Evolutionary conservation across 2,888 invertebrate species (phyloP), one percentile per base, ranked within the genome.

Genomic region (Amiota mariae): DNA sequence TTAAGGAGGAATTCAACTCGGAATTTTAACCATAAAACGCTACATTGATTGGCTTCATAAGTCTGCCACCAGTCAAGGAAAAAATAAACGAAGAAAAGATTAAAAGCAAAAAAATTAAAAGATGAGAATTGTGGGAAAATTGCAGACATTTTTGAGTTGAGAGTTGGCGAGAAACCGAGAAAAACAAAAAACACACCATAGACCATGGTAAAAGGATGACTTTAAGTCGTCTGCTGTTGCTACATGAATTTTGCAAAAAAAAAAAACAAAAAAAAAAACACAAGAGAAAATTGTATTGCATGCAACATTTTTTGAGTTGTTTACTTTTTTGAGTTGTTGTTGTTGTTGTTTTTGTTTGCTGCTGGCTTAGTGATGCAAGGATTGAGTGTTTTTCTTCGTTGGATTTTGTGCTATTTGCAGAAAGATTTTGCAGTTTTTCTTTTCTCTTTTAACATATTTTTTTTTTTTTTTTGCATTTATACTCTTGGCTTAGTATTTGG

Each of bases 41-140:
- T 59, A 72, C 76, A 79, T 78, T 81, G 81, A 81, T 80, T 81
- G 81, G 76, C 70, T 71, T 73, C 61, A 70, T 59, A 66, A 64
- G 79, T 79, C 74, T 67, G 72, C 73, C 18, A 59, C 15, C 9
- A 59, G 59, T 9, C 8, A 11, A 13, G 59, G 8, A 59, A 59
- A 54, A 54, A 59, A 59, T 59, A 18, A n/a, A 15, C 59, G 18
- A 59, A 9, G 57, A 9, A 51, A 51, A 51, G n/a, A 54, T 54
- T 36, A 8, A 15, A 18, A 18, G 57, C 51, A 56, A 36, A 36
- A 36, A 36, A 63, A 66, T 2, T 10, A n/a, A 56, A 24, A 18
- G 36, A 36, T 36, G 36, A 6, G 12, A 20, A 61, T 1, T 24
- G 11, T 11, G 20, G 24, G 24, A 18, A 61, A 61, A 15, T 15